A percentile compares a stretch with the other conserved stretches of the same genome.
Evolutionary conservation across 2,888 invertebrate genomes (phyloP).

Genomic region (Ormyrus labotus): DNA sequence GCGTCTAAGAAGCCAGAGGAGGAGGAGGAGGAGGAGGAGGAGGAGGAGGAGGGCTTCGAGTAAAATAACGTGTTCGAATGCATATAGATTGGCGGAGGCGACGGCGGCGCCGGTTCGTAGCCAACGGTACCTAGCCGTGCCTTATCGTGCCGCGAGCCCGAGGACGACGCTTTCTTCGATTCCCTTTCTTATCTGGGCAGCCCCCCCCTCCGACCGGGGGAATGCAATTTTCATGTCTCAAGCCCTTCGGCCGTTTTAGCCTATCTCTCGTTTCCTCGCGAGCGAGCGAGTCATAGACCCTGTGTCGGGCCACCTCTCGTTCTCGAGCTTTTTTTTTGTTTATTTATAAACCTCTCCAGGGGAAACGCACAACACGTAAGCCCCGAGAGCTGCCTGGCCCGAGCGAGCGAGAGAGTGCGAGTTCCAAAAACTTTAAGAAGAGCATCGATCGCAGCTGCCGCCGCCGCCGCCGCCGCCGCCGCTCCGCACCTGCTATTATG

Average conservation of each 20-base stretch:
- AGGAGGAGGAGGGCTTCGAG: constrained; percentile 24
- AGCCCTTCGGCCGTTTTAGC: constrained; percentile 13
- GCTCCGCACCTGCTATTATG: constrained; percentile 74
- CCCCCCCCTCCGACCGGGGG: background rate
- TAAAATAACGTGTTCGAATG: constrained; percentile 54
- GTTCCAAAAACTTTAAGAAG: constrained; percentile 70
- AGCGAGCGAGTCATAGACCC: constrained; percentile 9
- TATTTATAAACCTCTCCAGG: constrained; percentile 35
- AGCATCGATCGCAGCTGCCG: constrained; percentile 73
- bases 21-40: background rate
- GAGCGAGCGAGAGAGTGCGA: constrained; percentile 61
- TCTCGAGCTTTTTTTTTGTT: constrained; percentile 9
- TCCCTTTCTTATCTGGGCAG: constrained; percentile 48
- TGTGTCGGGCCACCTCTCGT: constrained; percentile 26
- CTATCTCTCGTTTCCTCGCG: constrained; percentile 27
- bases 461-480: constrained; percentile 64
- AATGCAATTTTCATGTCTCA: constrained; percentile 56
- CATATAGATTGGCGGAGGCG: constrained; percentile 42
- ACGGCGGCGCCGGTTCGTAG: constrained; percentile 55
- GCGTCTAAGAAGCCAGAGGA: background rate
- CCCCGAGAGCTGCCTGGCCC: constrained; percentile 18
- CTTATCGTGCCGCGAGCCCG: constrained; percentile 56
- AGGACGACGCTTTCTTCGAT: constrained; percentile 49
- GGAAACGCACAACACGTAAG: constrained; percentile 23
- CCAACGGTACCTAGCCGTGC: constrained; percentile 56